Base-by-base conservation (phyloP, 2,113 vertebrate species). In the Oncorhynchus mykiss region DNA sequence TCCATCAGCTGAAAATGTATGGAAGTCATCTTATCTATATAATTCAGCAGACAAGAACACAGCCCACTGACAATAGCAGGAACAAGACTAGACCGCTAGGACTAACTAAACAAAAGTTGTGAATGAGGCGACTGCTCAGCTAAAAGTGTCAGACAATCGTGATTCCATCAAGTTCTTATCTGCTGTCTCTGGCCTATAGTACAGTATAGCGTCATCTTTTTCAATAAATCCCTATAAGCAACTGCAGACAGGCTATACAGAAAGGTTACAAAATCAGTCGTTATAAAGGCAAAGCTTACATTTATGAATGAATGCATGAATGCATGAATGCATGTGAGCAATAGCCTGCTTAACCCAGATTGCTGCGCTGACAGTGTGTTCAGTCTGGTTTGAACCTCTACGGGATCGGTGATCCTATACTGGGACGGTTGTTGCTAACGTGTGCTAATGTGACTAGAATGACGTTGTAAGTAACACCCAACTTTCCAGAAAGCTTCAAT, bases 151-250 rank as follows among this genome's bases (percentile, higher is more conserved):
- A 49, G 45, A 39, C 25, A 45, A 45, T 45, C 49, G 3, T 18
- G 16, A 54, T 54, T 54, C 39, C 59, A 83, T 71, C 71, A 69
- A 27, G 66, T 74, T 74, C 81, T 57, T 76, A 70, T 83, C 49
- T 60, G 13, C n/a, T 0, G 20, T 82, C 64, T 70, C 75, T 75
- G 57, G 82, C 83, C 80, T 82, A 51, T 71, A 72, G 45, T 4
- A 13, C 14, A 54, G 49, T 4, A 13, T 5, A 54, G 49, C 3
- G 16, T 54, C 16, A 54, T 54, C 49, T 54, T 54, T 54, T 16
- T 14, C 73, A 83, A 86, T 86, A 75, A 86, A 88, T 88, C 88
- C 86, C 57, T 45, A n/a, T 39, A 81, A 80, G 24, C 57, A 76
- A 71, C 20, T 68, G 62, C 66, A 67, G 79, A 84, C 73, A 84